Base-by-base conservation (phyloP, 2,113 vertebrate genomes). In the Mystacornis crossleyi region DNA sequence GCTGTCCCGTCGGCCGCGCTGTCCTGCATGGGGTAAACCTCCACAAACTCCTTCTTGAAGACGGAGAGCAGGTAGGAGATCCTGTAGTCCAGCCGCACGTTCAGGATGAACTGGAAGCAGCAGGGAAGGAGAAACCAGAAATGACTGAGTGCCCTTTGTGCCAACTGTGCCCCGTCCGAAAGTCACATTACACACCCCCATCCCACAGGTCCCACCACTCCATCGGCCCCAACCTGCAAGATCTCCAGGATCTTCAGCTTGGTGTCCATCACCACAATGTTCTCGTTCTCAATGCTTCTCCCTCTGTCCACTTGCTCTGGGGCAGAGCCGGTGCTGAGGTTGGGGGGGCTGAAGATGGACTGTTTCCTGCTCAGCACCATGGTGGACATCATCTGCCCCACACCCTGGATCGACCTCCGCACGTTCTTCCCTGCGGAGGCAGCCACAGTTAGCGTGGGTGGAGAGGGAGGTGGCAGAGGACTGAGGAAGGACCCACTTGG, bases 11-110 rank as follows among this genome's bases (percentile, higher is more conserved):
- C 99, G 0, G 99, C 99, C 0, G 98, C 97, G 0, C 97, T 98
- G 74, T 99, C 99, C 86, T 98, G 99, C 99, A 99, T 99, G 23
- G 99, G 99, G 66, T 99, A 99, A 92, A 99, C 99, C 12, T 99
- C 99, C 87, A 99, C 99, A 96, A 99, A 99, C 97, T 99, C 99
- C 97, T 99, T 99, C 98, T 99, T 99, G 92, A 99, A 99, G 71
- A 99, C 98, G 0, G 99, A 99, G 31, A 99, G 99, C 95, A 99
- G 97, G 98, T 99, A 99, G 92, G 99, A 99, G 66, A 99, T 98
- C 57, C 99, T 99, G 96, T 99, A 99, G 97, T 99, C 99, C 96
- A 99, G 97, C 10, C 99, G 98, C 24, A 99, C 99, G 0, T 99
- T 99, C 81, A 99, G 98, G 97, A 99, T 99, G 97, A 99, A 99